phyloP scores from a whole-genome alignment of 53 echinoderm and acorn worm genomes.

The Astropecten irregularis region DNA sequence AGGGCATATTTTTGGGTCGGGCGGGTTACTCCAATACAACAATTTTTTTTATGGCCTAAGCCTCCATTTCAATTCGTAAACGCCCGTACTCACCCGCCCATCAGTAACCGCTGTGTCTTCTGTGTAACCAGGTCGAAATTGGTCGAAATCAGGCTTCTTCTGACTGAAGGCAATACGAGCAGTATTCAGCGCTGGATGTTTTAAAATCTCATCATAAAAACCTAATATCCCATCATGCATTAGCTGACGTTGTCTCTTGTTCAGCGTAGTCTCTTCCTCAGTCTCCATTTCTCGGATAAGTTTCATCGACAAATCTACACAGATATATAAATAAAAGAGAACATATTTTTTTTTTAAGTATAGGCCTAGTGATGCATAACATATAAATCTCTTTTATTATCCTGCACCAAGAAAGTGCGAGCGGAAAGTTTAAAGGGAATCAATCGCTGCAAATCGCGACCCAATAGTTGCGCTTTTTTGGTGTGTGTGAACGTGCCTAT shows the following conservation, averaged over 20 bases:
- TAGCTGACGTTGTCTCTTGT: constrained; percentile 59
- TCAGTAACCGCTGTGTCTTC: not conserved
- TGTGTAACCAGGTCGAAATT: constrained; percentile 14
- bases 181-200: constrained; percentile 72
- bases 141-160: constrained; percentile 71
- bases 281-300: constrained; percentile 64
- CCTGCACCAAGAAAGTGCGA: too few species aligned
- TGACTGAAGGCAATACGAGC: constrained; percentile 71
- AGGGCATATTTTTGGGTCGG: too few species aligned
- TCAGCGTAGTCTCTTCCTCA: constrained; percentile 58
- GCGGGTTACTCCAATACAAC: too few species aligned
- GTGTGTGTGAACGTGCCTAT: too few species aligned
- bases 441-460: too few species aligned
- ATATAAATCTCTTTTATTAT: too few species aligned
- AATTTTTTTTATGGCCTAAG: too few species aligned
- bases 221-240: constrained; percentile 65
- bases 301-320: constrained; percentile 60
- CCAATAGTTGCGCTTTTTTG: too few species aligned
- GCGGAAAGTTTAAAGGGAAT: too few species aligned
- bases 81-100: constrained; percentile 28
- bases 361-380: too few species aligned
- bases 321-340: constrained; percentile 9
- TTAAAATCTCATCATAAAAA: constrained; percentile 69
- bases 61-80: too few species aligned
- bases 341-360: not conserved